Base-by-base conservation (phyloP, 2,113 vertebrate species). In the Siphamia tubifer region DNA sequence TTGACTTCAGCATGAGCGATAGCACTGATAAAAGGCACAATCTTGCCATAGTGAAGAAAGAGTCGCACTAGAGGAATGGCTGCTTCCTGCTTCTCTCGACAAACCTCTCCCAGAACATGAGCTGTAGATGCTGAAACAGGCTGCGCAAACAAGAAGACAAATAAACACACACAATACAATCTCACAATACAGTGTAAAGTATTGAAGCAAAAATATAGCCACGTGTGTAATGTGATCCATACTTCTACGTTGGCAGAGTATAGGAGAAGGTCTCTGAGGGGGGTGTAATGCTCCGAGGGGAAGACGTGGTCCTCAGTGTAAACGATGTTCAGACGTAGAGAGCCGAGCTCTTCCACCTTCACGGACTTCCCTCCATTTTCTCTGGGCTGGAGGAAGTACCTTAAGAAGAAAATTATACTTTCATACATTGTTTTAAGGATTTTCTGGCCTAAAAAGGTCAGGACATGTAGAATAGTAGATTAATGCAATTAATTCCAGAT, bases 241-340 rank as follows among this genome's bases (percentile, higher is more conserved):
- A 98, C 97, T 96, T 97, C 92, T 3, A 94, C 92, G 8, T 95
- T 94, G 2, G 95, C 94, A 11, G 97, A 99, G 79, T 92, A 90
- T 67, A 99, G 79, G 65, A 99, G 89, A 57, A 98, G 92, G 4
- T 98, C 96, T 81, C 96, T 88, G 73, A 99, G 95, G 0, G 95
- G 92, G 21, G 91, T 94, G 85, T 99, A 99, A 87, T 94, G 94
- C 48, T 98, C 93, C 0, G 96, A 95, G 36, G 95, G 92, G 86
- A 99, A 98, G 69, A 99, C 98, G 5, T 99, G 96, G 84, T 99
- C 98, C 73, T 99, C 98, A 0, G 98, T 99, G 91, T 99, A 99
- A 87, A 99, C 94, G 27, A 99, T 96, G 55, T 99, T 99, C 68
- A 99, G 79, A 74, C 98, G 91, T 73, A 99, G 91, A 10, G 98